These are phyloP conservation scores for Bolborhynchus lineola DNA, from an alignment of 2,113 vertebrate species.

Conservation along the genomic window DNA sequence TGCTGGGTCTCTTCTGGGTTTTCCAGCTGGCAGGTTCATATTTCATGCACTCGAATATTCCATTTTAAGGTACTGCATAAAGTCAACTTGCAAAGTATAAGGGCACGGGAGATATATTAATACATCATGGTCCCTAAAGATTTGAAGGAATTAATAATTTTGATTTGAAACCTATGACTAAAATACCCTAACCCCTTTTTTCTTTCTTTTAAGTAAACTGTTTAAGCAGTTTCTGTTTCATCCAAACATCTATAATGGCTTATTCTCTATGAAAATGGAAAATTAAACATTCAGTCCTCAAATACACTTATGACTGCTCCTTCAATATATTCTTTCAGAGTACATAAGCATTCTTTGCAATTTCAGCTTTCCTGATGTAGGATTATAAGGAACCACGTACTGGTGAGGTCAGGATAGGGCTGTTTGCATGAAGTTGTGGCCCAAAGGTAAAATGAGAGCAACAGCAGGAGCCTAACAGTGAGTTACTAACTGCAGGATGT, in stretches of 20 bases:
- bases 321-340: not conserved
- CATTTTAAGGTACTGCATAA: not conserved
- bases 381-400: not conserved
- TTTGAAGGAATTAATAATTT: not conserved
- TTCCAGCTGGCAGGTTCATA: not conserved
- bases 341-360: not conserved
- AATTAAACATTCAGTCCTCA: not conserved
- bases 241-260: not conserved
- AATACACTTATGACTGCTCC: not conserved
- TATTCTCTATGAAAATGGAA: not conserved
- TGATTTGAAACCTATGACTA: not conserved
- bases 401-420: not conserved
- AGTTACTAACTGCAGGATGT: not conserved
- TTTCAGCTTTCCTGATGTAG: not conserved
- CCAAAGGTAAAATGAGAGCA: not conserved
- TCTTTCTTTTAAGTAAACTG: not conserved
- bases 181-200: not conserved
- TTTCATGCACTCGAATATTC: not conserved
- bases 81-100: not conserved
- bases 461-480: not conserved
- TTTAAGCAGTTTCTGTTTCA: not conserved
- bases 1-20: not conserved
- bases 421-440: not conserved
- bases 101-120: not conserved
- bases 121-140: not conserved